A percentile compares a stretch with the other conserved stretches of the same genome.
These are phyloP conservation scores for Littorina saxatilis DNA, from an alignment of 1,140 invertebrate genomes.

Conservation along the genomic window DNA sequence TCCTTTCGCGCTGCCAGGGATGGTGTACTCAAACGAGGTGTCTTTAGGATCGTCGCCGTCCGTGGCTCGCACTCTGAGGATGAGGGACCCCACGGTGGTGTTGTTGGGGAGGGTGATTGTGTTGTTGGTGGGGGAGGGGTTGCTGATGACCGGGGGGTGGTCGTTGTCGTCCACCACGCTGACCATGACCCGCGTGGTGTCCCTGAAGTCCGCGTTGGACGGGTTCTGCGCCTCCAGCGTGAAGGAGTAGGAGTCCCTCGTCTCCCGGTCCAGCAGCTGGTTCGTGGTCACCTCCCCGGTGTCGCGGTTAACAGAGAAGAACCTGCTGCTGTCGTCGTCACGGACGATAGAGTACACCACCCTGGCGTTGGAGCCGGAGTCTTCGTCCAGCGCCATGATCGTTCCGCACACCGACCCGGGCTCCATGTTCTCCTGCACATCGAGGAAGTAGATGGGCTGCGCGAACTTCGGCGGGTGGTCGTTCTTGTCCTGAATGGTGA, in stretches of 20 bases:
- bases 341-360: conserved; percentile 85
- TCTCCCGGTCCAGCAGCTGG: conserved; percentile 89
- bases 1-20: conserved; percentile 76
- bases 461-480: conserved; percentile 67
- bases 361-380: conserved; percentile 88
- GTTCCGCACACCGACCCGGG: conserved; percentile 85
- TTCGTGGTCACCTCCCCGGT: conserved; percentile 79
- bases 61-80: conserved; percentile 53
- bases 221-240: conserved; percentile 83
- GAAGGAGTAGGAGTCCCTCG: conserved; percentile 84
- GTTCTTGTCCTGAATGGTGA: conserved; percentile 84
- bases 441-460: conserved; percentile 52
- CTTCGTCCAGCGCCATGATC: conserved; percentile 92
- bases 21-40: conserved; percentile 54
- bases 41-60: conserved; percentile 61
- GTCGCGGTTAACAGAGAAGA: conserved; percentile 80
- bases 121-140: conserved; percentile 58
- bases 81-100: conserved; percentile 49
- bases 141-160: conserved; percentile 84
- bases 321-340: conserved; percentile 82
- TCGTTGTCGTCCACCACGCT: conserved; percentile 88
- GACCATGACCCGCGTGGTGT: conserved; percentile 77
- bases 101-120: conserved; percentile 54
- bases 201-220: conserved; percentile 78
- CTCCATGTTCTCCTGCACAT: conserved; percentile 83